Evolutionary conservation across 1,140 invertebrate species (phyloP), one percentile per base, ranked within the genome.

Genomic region (Atopsyche davidsoni): DNA sequence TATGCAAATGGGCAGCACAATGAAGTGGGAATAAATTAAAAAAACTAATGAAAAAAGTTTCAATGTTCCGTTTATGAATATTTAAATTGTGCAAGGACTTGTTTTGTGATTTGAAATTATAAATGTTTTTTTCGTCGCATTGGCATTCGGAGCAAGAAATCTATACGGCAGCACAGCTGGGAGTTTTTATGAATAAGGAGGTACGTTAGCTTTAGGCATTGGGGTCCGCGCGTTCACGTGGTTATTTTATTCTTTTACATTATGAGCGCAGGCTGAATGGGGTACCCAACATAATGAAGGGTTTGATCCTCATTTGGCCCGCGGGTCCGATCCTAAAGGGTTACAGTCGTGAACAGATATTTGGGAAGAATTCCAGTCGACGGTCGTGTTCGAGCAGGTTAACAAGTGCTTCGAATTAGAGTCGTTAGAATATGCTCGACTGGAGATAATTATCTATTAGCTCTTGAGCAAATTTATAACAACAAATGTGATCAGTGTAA

Each of bases 231-330:
- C 48, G 47, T 55, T 55, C 51, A 51, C 46, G 36, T 43, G 36
- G 43, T 51, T 43, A 46, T 55, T 53, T 55, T 51, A 55, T 55
- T 55, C 39, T 47, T 51, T 43, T 44, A 23, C 36, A 51, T 51
- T 50, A 31, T 31, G 43, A 43, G 40, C 39, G 13, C 40, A 34
- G 32, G 16, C 44, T 28, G 46, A 45, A 40, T 42, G 39, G 48
- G 48, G 39, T 31, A 31, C 46, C 46, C 25, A 28, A 3, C 19
- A 46, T 55, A 55, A 55, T 55, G 44, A 55, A 36, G 47, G 53
- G 53, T 48, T 50, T 50, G 48, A 44, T 39, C 46, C 40, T 51
- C 53, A 35, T 42, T 54, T 49, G 16, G 53, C 46, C 42, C 14
- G 24, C 28, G 48, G 43, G 32, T 25, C 9, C 34, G 32, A 13